phyloP scores from a whole-genome alignment of 2,888 invertebrate species.

The Cryptus armator region DNA sequence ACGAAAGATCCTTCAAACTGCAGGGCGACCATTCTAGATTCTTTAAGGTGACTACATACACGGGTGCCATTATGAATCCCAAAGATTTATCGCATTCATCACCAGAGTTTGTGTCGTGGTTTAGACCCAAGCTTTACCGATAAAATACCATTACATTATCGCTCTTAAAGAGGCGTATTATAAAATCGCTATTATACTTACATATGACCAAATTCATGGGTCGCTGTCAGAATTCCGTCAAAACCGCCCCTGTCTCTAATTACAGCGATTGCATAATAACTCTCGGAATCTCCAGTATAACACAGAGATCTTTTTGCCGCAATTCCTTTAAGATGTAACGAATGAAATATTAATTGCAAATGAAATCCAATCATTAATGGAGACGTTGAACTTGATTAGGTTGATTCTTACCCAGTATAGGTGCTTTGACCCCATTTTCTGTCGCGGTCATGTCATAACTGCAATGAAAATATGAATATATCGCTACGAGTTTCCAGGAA shows the following conservation, averaged over 20 bases:
- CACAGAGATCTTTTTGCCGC: neutral
- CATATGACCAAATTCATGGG: conserved; percentile 62
- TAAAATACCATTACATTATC: neutral
- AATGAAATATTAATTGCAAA: no score
- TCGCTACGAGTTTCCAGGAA: neutral
- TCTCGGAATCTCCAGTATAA: neutral
- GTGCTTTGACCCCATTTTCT: no score
- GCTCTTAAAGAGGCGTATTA: neutral
- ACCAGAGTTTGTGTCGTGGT: conserved; percentile 31
- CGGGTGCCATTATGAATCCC: conserved; percentile 47
- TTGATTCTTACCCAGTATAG: neutral
- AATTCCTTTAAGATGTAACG: no score
- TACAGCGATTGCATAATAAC: neutral
- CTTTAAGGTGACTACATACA: no score
- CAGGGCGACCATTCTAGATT: conserved; percentile 49
- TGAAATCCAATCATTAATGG: no score
- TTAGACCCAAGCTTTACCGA: conserved; percentile 38
- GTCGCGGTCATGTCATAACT: neutral
- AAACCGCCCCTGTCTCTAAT: conserved; percentile 41
- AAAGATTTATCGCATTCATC: neutral
- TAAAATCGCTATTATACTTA: conserved; percentile 26
- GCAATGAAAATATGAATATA: conserved; percentile 1
- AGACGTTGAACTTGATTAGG: neutral
- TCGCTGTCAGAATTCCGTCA: conserved; percentile 43
- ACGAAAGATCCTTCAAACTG: conserved; percentile 2